Evolutionary conservation across 2,113 vertebrate genomes (phyloP), one percentile per base, ranked within the genome.

Genomic region (Toxostoma redivivum): DNA sequence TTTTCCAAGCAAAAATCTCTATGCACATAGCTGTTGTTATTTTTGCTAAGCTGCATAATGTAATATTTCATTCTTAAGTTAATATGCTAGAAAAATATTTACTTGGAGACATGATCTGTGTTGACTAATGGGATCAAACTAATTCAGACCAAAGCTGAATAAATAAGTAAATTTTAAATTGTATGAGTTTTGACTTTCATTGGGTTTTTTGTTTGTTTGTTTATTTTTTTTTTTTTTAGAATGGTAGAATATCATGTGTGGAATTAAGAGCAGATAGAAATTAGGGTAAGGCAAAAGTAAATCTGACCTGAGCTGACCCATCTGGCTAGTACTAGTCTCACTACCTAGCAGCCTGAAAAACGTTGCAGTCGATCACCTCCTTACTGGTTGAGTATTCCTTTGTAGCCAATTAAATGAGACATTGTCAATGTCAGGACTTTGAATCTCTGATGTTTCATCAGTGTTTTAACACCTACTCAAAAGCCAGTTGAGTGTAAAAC

Each of bases 81-180:
- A 90, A 70, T 80, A 62, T 38, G 42, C 45, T 80, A 77, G 42
- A 80, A 65, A 94, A 96, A 93, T 92, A 93, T 93, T 93, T 96
- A 61, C 79, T 94, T 97, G 94, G 94, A 95, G 62, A 95, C 58
- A 30, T 90, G 92, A 93, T 93, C 92, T 73, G 5, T 82, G 54
- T 54, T 95, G 87, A 94, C 81, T 90, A 90, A 90, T 30, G 62
- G 42, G 42, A 85, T 65, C 54, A 65, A 82, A 45, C 31, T 90
- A 88, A 94, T 90, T 76, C 50, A 86, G 88, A 57, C 58, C 42
- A 88, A 92, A 82, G 74, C 71, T 69, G 50, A 91, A 93, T 72
- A 72, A 71, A 76, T 51, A 71, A 71, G 53, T 56, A 50, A 47
- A 56, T 60, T 71, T 74, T 30, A 35, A 81, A 53, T 79, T 61